phyloP scores from a whole-genome alignment of 2,113 vertebrate genomes.

The Numenius arquata region DNA sequence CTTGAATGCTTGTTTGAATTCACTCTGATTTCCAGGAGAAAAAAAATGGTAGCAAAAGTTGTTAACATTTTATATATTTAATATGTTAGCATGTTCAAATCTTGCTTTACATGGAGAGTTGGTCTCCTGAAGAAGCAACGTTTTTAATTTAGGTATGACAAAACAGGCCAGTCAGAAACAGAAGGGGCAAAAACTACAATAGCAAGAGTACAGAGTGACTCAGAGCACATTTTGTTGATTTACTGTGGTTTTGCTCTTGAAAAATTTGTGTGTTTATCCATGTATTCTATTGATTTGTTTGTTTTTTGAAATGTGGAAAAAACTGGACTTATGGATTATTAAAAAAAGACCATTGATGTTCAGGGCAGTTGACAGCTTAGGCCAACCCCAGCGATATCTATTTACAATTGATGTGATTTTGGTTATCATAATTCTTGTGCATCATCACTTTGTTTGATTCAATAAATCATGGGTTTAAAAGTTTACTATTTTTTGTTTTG shows the following conservation, averaged over 20 bases:
- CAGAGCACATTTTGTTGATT: not conserved
- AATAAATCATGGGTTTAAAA: not conserved
- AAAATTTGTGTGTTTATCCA: not conserved
- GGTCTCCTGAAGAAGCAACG: not conserved
- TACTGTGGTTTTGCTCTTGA: not conserved
- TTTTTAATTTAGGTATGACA: not conserved
- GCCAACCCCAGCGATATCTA: not conserved
- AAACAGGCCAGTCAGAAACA: not conserved
- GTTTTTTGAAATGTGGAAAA: not conserved
- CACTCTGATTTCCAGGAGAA: not conserved
- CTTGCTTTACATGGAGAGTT: not conserved
- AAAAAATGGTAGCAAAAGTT: not conserved
- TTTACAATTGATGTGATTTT: not conserved
- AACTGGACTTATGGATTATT: not conserved
- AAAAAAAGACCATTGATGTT: not conserved
- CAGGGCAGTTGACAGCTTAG: not conserved
- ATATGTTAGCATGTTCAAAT: not conserved
- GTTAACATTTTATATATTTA: not conserved
- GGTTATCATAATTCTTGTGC: not conserved
- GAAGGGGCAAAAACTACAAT: not conserved
- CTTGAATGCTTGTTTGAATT: not conserved
- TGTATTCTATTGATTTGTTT: not conserved
- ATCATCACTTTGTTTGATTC: not conserved
- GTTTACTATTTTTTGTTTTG: not conserved
- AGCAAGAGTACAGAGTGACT: not conserved